Conservation (phyloP, 2,113 vertebrate species). For the Mobula birostris region DNA sequence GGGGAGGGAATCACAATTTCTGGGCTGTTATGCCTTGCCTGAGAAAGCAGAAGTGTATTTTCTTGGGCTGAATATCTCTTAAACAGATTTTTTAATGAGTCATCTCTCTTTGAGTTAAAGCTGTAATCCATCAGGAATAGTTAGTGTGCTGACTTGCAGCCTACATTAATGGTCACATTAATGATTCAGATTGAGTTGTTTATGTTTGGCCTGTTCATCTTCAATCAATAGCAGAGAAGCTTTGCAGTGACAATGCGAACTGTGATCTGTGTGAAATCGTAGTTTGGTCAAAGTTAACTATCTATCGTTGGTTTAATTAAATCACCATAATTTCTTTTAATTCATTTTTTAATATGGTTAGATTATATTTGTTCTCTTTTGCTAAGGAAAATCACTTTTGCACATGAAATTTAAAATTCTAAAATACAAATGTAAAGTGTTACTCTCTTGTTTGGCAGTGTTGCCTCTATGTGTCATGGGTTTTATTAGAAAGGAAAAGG, state of each 20-base stretch:
- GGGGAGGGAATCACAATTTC: no score
- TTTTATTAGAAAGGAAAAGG: neutral
- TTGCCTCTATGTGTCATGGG: neutral
- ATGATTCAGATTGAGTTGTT: neutral
- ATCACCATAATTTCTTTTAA: neutral
- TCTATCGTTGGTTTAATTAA: neutral
- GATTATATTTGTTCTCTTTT: neutral
- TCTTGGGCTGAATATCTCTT: neutral
- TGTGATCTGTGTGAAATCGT: neutral
- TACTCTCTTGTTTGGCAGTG: neutral
- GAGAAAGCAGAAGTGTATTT: neutral
- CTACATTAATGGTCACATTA: slow-evolving; percentile 2
- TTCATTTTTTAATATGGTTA: neutral
- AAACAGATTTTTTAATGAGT: neutral
- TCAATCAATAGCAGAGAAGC: neutral
- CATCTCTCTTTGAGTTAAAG: neutral
- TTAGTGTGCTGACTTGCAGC: neutral
- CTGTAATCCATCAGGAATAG: neutral
- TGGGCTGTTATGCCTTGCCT: neutral
- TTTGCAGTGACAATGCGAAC: neutral
- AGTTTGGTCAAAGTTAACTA: neutral
- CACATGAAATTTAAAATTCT: neutral
- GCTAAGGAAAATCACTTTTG: neutral
- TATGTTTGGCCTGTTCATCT: neutral
- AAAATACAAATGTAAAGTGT: neutral